phyloP scores from a whole-genome alignment of 2,797 vertebrate species.

The Zenarchopterus dispar region DNA sequence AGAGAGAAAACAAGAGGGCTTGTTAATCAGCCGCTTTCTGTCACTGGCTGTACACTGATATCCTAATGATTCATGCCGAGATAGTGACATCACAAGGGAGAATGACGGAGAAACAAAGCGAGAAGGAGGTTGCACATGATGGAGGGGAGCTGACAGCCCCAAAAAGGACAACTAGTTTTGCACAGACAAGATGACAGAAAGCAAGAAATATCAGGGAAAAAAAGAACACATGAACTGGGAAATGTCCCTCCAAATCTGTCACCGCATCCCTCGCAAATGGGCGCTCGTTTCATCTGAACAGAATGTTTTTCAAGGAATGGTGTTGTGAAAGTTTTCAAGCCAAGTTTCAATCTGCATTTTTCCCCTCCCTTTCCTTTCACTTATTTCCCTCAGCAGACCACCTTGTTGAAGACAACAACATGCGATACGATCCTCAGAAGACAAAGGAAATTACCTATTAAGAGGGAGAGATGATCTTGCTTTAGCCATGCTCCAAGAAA shows the following conservation, averaged over 20 bases:
- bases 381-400: constrained; percentile 61
- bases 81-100: constrained; percentile 75
- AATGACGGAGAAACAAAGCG: constrained; percentile 56
- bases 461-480: constrained; percentile 77
- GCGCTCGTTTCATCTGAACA: constrained; percentile 70
- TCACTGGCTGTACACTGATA: constrained; percentile 82
- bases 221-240: constrained; percentile 40
- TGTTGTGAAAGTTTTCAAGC: constrained; percentile 59
- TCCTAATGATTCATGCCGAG: constrained; percentile 82
- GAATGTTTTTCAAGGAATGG: constrained; percentile 63
- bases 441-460: constrained; percentile 85
- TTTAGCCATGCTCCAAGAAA: constrained; percentile 77
- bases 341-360: constrained; percentile 60
- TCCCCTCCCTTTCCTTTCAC: not conserved
- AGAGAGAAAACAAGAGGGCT: constrained; percentile 76
- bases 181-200: constrained; percentile 62
- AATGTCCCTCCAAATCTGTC: constrained; percentile 60
- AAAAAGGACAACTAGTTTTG: constrained; percentile 63
- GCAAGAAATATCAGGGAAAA: constrained; percentile 33
- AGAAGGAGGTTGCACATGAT: constrained; percentile 41
- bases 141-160: constrained; percentile 52
- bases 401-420: constrained; percentile 69
- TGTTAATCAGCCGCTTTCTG: constrained; percentile 85
- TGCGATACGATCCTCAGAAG: constrained; percentile 75
- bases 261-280: constrained; percentile 61